phyloP scores from a whole-genome alignment of 1,140 invertebrate species.

The Pogonomyrmex barbatus region DNA sequence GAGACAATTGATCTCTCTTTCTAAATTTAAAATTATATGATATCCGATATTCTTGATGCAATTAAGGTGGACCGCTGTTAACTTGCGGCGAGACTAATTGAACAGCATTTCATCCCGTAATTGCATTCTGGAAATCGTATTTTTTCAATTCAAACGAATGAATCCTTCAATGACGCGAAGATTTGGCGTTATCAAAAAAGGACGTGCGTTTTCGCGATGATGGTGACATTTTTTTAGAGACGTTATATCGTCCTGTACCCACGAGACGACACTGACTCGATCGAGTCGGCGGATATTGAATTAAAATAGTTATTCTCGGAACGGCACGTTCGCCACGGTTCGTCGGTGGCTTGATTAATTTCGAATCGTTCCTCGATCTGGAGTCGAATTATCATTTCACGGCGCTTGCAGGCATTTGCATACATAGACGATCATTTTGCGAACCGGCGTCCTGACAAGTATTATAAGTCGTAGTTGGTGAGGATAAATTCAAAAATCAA shows the following conservation, averaged over 20 bases:
- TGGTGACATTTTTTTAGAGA: slow-evolving; percentile 56
- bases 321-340: slow-evolving; percentile 56
- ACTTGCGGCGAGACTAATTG: neutral
- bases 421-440: slow-evolving; percentile 54
- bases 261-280: slow-evolving; percentile 60
- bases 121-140: neutral
- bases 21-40: no score
- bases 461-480: neutral
- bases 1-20: no score
- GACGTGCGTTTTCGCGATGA: slow-evolving; percentile 23
- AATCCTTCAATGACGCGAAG: neutral
- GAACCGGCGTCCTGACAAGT: slow-evolving; percentile 5
- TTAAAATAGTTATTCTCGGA: slow-evolving; percentile 68
- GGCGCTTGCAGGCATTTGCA: slow-evolving; percentile 56
- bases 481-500: neutral
- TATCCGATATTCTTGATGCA: neutral
- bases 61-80: neutral
- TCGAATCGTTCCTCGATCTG: slow-evolving; percentile 64
- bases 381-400: slow-evolving; percentile 62
- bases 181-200: slow-evolving; percentile 12
- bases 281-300: slow-evolving; percentile 65
- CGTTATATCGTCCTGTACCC: slow-evolving; percentile 29
- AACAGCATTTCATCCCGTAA: neutral
- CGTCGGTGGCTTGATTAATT: slow-evolving; percentile 64
- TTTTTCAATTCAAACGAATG: slow-evolving; percentile 36